Base-by-base conservation (phyloP, 2,888 invertebrate species). In the Eupsilia transversa region DNA sequence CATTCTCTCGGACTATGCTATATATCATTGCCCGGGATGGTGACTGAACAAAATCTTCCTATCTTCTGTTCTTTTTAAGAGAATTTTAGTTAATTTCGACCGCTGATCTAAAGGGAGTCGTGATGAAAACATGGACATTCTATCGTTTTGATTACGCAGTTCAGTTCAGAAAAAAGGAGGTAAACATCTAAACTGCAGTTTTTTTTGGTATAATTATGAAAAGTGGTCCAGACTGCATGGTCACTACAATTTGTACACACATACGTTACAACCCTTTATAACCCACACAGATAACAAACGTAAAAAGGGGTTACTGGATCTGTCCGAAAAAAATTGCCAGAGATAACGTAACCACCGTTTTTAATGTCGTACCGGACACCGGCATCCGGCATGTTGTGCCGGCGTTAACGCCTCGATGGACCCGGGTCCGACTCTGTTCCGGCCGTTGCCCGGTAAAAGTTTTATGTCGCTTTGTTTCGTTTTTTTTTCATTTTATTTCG, bases 281-380 rank as follows among this genome's bases (percentile, higher is more conserved):
- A 60, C 35, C 43, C n/a, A 65, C 41, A 63, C 65, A 64, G 73
- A 72, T 71, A 70, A 59, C 70, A 77, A 72, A 74, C 63, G 46
- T 76, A 80, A 86, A 87, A 82, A 82, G 65, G 73, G 80, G 78
- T 82, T 69, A 84, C 81, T 75, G 68, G 78, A 84, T 79, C 79
- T 63, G 67, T 73, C 72, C 75, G 65, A 83, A 80, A 86, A 88
- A 88, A 84, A 81, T 82, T 76, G 74, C 52, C 69, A 82, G 84
- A 89, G 88, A 89, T 89, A 89, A 87, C 86, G 84, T 80, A 72
- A 77, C 79, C 78, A 69, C 76, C 80, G 77, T 87, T 86, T 86
- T 86, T 89, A 86, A 86, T 88, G 89, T 89, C 88, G 86, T 80
- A 83, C 73, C 82, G 86, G 85, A 86, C 86, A 82, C 80, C 41